These are phyloP conservation scores for Harpagifer antarcticus DNA, from an alignment of 2,797 vertebrate genomes.

Conservation along the genomic window DNA sequence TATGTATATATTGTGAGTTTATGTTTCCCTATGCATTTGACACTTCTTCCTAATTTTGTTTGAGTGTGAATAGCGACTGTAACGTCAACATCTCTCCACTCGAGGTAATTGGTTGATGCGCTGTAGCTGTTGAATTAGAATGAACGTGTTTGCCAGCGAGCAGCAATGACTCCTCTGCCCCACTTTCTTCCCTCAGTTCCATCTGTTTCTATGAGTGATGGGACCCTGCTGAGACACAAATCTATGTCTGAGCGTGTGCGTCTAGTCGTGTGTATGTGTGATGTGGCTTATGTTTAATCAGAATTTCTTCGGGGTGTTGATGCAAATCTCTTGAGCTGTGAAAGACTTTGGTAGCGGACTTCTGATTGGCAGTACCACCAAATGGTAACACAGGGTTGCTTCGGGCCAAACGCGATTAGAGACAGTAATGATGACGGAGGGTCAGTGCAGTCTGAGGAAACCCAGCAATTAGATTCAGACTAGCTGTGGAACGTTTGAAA, in stretches of 20 bases:
- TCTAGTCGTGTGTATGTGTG: slow-evolving; percentile 22
- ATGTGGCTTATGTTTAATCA: slow-evolving; percentile 45
- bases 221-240: slow-evolving; percentile 56
- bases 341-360: slow-evolving; percentile 29
- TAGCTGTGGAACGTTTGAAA: slow-evolving; percentile 23
- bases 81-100: slow-evolving; percentile 26
- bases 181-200: slow-evolving; percentile 56
- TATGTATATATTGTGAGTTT: slow-evolving; percentile 1
- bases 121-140: slow-evolving; percentile 51
- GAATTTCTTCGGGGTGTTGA: slow-evolving; percentile 45
- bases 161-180: slow-evolving; percentile 54
- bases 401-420: slow-evolving; percentile 42
- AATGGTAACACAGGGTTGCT: slow-evolving; percentile 27
- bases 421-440: slow-evolving; percentile 51
- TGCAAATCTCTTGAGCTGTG: slow-evolving; percentile 45
- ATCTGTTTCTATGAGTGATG: slow-evolving; percentile 69
- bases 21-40: slow-evolving; percentile 9
- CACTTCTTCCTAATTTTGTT: slow-evolving; percentile 7
- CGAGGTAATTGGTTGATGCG: slow-evolving; percentile 51
- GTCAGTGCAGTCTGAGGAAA: slow-evolving; percentile 40
- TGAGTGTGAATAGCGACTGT: slow-evolving; percentile 18
- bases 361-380: slow-evolving; percentile 60
- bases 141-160: slow-evolving; percentile 47
- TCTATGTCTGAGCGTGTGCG: slow-evolving; percentile 41
- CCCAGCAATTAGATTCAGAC: slow-evolving; percentile 28